phyloP scores from a whole-genome alignment of 2,113 vertebrate genomes.

The Sceloporus tristichus region DNA sequence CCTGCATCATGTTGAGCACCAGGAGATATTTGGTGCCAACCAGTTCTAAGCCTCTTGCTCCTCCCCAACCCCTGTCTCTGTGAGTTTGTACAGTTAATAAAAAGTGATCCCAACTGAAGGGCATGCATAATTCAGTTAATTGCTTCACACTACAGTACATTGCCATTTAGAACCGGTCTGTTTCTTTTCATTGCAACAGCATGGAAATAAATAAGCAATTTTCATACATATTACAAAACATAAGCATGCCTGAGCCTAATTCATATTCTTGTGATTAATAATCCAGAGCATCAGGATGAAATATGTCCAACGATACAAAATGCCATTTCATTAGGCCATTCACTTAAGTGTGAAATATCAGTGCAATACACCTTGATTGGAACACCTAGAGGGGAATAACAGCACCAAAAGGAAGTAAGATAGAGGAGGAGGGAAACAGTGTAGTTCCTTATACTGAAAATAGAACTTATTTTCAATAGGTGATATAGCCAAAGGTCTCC shows the following conservation, averaged over 20 bases:
- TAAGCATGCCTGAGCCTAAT: conserved; percentile 66
- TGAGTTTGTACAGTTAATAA: conserved; percentile 48
- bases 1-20: not conserved
- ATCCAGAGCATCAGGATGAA: conserved; percentile 52
- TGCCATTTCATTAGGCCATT: conserved; percentile 56
- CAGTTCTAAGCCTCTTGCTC: not conserved
- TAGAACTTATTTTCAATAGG: not conserved
- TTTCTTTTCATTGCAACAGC: conserved; percentile 67
- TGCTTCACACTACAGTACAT: conserved; percentile 65
- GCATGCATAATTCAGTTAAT: conserved; percentile 65
- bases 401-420: conserved; percentile 5
- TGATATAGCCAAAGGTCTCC: not conserved
- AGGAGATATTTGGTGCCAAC: not conserved
- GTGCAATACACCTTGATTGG: conserved; percentile 21
- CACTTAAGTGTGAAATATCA: conserved; percentile 57
- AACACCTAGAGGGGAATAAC: conserved; percentile 5
- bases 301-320: conserved; percentile 50
- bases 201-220: conserved; percentile 71
- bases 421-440: not conserved
- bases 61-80: conserved; percentile 33
- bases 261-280: conserved; percentile 69
- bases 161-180: conserved; percentile 65
- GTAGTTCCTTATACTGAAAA: not conserved
- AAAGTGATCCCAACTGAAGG: conserved; percentile 60
- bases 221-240: conserved; percentile 69